Evolutionary conservation across 2,797 vertebrate genomes (phyloP).

Genomic region (Podarcis lilfordi): DNA sequence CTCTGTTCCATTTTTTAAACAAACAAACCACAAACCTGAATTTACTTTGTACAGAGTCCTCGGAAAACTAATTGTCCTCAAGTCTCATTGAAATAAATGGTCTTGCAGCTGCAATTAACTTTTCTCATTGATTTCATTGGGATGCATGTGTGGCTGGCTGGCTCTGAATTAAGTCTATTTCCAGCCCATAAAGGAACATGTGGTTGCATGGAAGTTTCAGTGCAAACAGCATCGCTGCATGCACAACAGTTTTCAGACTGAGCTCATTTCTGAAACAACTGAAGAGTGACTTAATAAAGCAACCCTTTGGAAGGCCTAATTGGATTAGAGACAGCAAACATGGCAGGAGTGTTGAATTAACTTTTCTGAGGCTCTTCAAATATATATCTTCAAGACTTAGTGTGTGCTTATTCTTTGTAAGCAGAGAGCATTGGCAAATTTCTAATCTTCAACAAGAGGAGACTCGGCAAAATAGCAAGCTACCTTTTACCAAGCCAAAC

Average conservation of each 20-base stretch:
- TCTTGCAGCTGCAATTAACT: neutral
- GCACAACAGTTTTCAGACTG: neutral
- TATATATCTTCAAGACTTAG: neutral
- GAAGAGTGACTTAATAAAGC: neutral
- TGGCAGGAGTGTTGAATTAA: neutral
- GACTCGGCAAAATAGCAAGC: no score
- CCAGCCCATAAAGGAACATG: neutral
- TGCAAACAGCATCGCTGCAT: neutral
- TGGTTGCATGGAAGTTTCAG: neutral
- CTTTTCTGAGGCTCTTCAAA: neutral
- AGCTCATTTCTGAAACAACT: neutral
- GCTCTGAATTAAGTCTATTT: neutral
- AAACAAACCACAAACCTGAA: no score
- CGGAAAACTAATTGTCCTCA: neutral
- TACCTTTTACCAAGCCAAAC: no score
- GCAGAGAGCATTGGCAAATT: neutral
- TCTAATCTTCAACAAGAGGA: neutral
- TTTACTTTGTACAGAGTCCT: no score
- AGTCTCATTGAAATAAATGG: neutral
- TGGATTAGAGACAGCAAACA: slow-evolving; percentile 1
- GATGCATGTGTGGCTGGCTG: neutral
- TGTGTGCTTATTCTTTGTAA: neutral
- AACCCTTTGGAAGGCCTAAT: neutral
- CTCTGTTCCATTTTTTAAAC: no score
- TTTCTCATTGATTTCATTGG: neutral